A percentile compares a stretch with the other conserved stretches of the same genome.
These are phyloP conservation scores for Stenoptilia bipunctidactyla DNA, from an alignment of 2,888 invertebrate genomes.

Conservation along the genomic window DNA sequence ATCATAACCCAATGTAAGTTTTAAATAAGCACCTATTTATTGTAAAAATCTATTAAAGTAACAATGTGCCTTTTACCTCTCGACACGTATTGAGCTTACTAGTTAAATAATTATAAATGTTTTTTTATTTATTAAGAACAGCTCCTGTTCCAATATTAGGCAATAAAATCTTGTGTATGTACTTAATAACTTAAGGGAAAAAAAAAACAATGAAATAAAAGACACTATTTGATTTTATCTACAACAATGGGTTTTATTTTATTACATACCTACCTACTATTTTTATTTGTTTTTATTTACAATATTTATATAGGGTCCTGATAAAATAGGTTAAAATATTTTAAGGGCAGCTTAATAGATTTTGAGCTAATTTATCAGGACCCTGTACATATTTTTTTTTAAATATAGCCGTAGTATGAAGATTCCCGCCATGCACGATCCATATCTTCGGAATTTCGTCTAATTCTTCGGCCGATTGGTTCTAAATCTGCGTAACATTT, in stretches of 20 bases:
- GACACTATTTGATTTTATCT: conserved; percentile 62
- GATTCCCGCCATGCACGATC: conserved; percentile 82
- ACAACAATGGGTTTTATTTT: conserved; percentile 37
- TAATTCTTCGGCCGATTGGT: conserved; percentile 85
- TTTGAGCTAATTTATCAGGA: not conserved
- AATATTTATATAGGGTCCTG: conserved; percentile 9
- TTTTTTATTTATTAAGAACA: too few species aligned
- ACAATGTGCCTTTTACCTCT: too few species aligned
- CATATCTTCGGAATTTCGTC: conserved; percentile 83
- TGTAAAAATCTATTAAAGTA: too few species aligned
- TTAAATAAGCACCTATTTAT: too few species aligned
- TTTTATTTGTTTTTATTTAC: conserved; percentile 8
- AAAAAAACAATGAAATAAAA: conserved; percentile 59
- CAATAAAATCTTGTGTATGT: conserved; percentile 21
- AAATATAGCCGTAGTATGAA: conserved; percentile 82
- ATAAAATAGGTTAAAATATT: too few species aligned
- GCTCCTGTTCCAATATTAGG: conserved; percentile 12
- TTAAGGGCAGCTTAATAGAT: too few species aligned
- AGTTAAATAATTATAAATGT: too few species aligned
- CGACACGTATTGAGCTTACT: too few species aligned
- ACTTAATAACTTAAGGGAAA: conserved; percentile 31
- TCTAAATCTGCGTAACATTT: conserved; percentile 94
- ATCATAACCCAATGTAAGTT: too few species aligned
- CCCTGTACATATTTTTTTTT: not conserved
- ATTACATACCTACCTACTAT: conserved; percentile 20